These are phyloP conservation scores for Phania funesta DNA, from an alignment of 2,888 invertebrate species.

Conservation along the genomic window DNA sequence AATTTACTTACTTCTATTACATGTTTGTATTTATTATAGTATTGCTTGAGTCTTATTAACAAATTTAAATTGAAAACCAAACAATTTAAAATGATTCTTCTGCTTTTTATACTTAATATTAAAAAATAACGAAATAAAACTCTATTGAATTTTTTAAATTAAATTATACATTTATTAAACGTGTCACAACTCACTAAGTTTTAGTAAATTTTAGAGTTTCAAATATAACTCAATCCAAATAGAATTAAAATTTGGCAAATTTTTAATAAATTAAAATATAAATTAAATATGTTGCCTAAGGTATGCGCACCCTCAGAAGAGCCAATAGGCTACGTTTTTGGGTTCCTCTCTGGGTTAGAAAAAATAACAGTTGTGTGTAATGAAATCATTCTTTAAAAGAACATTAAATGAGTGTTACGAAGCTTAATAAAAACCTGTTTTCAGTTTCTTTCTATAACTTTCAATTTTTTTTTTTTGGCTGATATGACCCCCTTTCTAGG, in stretches of 20 bases:
- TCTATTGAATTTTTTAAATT: not conserved
- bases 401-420: no score
- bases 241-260: constrained; percentile 9
- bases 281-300: no score
- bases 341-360: no score
- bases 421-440: no score
- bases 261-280: not conserved
- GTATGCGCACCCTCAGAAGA: no score
- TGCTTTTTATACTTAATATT: constrained; percentile 18
- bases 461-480: no score
- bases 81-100: not conserved
- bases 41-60: not conserved
- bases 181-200: not conserved
- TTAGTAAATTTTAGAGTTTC: constrained; percentile 2
- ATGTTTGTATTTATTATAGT: not conserved
- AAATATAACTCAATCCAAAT: constrained; percentile 9
- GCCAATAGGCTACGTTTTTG: no score
- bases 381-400: no score
- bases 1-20: no score
- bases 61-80: not conserved
- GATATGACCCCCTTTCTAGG: no score
- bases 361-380: no score
- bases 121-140: not conserved
- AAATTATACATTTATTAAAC: not conserved
- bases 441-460: no score